Evolutionary conservation across 2,113 vertebrate genomes (phyloP).

Genomic region (Brachyistius frenatus): DNA sequence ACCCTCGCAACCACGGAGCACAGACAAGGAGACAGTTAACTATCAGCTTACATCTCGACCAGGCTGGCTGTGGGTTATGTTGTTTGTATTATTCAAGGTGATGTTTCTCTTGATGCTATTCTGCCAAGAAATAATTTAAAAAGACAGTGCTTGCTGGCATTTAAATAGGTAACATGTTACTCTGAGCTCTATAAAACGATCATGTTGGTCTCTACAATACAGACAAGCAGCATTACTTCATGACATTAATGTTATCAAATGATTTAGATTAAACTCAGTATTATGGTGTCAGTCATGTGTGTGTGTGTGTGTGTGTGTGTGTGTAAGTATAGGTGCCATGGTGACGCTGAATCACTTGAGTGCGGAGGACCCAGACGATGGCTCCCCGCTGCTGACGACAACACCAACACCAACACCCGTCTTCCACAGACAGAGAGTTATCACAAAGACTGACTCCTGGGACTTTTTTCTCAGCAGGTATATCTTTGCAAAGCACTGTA

Average conservation of each 20-base stretch:
- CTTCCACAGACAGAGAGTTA: constrained; percentile 13
- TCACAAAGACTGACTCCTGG: constrained; percentile 38
- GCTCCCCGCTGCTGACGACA: constrained; percentile 57
- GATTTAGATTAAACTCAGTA: not conserved
- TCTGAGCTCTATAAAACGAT: not conserved
- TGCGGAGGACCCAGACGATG: constrained; percentile 58
- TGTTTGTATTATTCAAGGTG: not conserved
- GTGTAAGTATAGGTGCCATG: constrained; percentile 57
- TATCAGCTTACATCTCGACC: not conserved
- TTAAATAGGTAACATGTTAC: constrained; percentile 4
- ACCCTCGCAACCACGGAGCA: constrained; percentile 35
- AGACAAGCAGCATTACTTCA: not conserved
- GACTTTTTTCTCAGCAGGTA: constrained; percentile 80
- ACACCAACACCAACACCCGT: constrained; percentile 1
- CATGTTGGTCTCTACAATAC: not conserved
- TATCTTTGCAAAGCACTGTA: not conserved
- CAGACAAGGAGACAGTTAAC: not conserved
- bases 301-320: constrained; percentile 14
- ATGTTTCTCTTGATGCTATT: not conserved
- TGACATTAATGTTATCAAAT: not conserved
- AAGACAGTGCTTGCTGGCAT: constrained; percentile 18
- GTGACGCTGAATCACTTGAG: constrained; percentile 72
- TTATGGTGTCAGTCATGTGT: too few species aligned
- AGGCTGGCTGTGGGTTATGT: constrained; percentile 38
- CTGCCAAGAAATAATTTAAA: not conserved